Conservation (phyloP, 1,140 invertebrate genomes). For the Nephila pilipes region DNA sequence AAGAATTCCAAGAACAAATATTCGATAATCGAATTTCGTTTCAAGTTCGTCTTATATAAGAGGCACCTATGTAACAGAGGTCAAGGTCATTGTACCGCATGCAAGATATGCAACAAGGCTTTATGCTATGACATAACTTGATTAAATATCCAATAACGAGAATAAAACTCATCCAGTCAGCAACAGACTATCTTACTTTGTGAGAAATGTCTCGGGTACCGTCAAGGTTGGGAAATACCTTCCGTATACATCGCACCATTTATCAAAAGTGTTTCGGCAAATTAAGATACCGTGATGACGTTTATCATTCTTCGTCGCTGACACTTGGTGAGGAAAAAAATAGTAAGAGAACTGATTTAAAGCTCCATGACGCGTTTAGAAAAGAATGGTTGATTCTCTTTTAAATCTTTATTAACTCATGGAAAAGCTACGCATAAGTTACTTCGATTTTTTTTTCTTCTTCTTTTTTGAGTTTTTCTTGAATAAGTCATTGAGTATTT, state of each 20-base stretch:
- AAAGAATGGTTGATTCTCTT: background rate
- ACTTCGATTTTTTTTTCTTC: background rate
- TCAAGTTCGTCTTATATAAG: background rate
- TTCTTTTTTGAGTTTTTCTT: background rate
- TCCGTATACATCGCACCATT: background rate
- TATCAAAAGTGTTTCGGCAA: background rate
- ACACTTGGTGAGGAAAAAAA: background rate
- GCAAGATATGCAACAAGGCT: background rate
- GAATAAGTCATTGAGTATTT: background rate
- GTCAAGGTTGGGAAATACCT: constrained; percentile 33
- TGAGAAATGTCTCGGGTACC: background rate
- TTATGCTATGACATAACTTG: background rate
- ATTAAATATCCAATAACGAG: background rate
- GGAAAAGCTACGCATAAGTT: background rate
- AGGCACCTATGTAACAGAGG: background rate
- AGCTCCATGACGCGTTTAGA: background rate
- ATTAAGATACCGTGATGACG: background rate
- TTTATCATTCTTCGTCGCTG: background rate
- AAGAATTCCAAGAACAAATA: too few species aligned
- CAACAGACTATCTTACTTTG: background rate
- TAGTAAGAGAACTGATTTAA: background rate
- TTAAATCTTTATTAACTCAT: background rate
- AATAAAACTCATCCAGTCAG: background rate
- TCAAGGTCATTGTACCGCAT: background rate
- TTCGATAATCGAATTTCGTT: too few species aligned